Evolutionary conservation across 37 sponge, comb jelly and placozoan genomes (phyloP).

Genomic region (Diacarnus erythraeanus): DNA sequence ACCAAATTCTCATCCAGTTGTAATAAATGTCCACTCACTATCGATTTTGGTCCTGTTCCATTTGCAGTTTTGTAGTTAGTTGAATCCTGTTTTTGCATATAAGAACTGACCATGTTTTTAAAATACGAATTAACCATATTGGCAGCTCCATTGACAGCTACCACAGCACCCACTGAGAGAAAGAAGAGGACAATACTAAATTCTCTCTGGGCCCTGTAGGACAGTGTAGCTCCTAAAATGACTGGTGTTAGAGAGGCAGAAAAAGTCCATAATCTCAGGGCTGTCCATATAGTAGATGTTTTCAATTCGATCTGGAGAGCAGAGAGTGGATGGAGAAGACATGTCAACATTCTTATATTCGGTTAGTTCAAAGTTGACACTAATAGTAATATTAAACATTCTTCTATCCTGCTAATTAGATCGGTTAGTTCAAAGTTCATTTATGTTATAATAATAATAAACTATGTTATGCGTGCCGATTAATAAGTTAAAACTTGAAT

Average conservation of each 20-base stretch:
- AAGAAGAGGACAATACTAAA: conserved; percentile 38
- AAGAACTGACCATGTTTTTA: conserved; percentile 73
- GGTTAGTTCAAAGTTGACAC: no score
- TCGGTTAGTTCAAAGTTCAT: no score
- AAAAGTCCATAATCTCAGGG: conserved; percentile 80
- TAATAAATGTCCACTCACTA: background rate
- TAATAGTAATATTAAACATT: no score
- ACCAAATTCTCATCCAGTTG: conserved; percentile 38
- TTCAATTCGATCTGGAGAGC: no score
- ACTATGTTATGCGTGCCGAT: no score
- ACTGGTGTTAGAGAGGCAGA: conserved; percentile 79
- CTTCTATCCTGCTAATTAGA: no score
- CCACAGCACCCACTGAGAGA: conserved; percentile 43
- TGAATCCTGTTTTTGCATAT: conserved; percentile 1
- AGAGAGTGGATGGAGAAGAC: no score
- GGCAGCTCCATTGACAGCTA: conserved; percentile 85
- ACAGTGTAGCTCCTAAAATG: conserved; percentile 66
- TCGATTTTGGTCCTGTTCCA: background rate
- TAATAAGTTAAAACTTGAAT: conserved; percentile 82
- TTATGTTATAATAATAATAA: no score
- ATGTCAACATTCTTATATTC: no score
- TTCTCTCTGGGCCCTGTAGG: conserved; percentile 34
- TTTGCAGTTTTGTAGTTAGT: background rate
- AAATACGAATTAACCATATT: conserved; percentile 90
- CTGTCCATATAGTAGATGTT: background rate